Evolutionary conservation across 1,140 invertebrate species (phyloP).

Genomic region (Caenorhabditis brenneri): DNA sequence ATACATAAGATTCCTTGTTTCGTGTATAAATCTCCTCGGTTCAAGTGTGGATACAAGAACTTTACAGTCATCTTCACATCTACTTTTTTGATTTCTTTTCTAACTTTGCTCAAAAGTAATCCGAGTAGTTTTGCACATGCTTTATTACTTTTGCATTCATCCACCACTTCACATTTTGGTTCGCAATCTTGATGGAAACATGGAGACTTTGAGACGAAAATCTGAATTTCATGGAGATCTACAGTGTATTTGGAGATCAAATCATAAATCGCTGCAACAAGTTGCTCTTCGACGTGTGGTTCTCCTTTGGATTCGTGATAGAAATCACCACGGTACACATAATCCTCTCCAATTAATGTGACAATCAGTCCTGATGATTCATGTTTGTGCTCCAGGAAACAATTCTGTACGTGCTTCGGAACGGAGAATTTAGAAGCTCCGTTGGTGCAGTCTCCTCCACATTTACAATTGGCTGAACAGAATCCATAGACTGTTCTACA

Average conservation of each 20-base stretch:
- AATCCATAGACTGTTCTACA: constrained; percentile 70
- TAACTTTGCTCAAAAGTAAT: constrained; percentile 66
- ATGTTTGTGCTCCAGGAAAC: constrained; percentile 70
- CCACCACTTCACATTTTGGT: constrained; percentile 70
- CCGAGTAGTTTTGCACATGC: constrained; percentile 70
- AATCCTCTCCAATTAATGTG: constrained; percentile 66
- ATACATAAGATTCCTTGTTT: constrained; percentile 71
- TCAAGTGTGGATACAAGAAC: constrained; percentile 69
- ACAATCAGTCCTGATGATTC: constrained; percentile 71
- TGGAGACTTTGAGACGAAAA: constrained; percentile 69
- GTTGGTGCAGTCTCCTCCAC: constrained; percentile 69
- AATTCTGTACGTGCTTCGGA: constrained; percentile 71
- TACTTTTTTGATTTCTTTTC: constrained; percentile 70
- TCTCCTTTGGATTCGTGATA: constrained; percentile 70
- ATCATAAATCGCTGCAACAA: constrained; percentile 71
- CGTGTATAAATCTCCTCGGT: constrained; percentile 69
- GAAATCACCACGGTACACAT: constrained; percentile 71
- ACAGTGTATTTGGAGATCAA: constrained; percentile 71
- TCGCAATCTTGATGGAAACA: constrained; percentile 71
- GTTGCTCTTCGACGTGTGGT: constrained; percentile 70
- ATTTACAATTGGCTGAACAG: constrained; percentile 69
- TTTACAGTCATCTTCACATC: constrained; percentile 69
- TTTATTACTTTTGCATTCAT: constrained; percentile 70
- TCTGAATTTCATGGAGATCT: constrained; percentile 70
- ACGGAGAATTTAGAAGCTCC: constrained; percentile 70